Percentiles rank a stretch among this genome's conserved stretches.
These are phyloP conservation scores for Sminthurides bifidus DNA, from an alignment of 1,140 invertebrate species.

Conservation along the genomic window DNA sequence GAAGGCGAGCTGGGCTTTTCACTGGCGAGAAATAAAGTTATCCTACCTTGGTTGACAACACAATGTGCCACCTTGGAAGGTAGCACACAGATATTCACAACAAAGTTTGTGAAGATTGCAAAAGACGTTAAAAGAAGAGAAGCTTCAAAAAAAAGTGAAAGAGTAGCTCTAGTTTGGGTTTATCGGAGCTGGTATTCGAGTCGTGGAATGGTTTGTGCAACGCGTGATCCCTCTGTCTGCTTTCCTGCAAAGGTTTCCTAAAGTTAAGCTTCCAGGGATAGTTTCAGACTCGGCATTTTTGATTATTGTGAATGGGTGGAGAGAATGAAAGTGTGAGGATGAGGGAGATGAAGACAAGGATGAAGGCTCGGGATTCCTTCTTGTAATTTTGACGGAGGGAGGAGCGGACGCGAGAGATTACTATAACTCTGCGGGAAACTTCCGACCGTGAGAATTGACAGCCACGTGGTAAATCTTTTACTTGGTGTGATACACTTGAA, in stretches of 20 bases:
- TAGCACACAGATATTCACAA: slow-evolving; percentile 1
- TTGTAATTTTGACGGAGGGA: slow-evolving; percentile 20
- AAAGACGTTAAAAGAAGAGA: too few relatives aligned
- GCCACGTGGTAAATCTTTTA: slow-evolving; percentile 27
- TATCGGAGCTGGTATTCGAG: too few relatives aligned
- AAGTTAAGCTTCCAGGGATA: not conserved
- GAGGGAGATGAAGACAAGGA: slow-evolving; percentile 1
- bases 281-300: not conserved
- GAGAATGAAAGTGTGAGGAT: slow-evolving; percentile 22
- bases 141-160: too few relatives aligned
- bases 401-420: too few relatives aligned
- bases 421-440: slow-evolving; percentile 26
- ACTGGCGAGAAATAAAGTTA: not conserved
- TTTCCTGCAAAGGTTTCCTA: not conserved
- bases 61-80: slow-evolving; percentile 9
- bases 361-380: slow-evolving; percentile 16
- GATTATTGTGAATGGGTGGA: not conserved
- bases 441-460: slow-evolving; percentile 31
- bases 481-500: too few relatives aligned
- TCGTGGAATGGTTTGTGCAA: not conserved
- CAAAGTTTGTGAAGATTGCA: not conserved
- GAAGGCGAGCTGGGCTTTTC: not conserved
- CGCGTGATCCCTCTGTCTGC: not conserved
- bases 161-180: too few relatives aligned
- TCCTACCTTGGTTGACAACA: not conserved